Conservation (phyloP, 2,888 invertebrate genomes). For the Ischnura elegans region DNA sequence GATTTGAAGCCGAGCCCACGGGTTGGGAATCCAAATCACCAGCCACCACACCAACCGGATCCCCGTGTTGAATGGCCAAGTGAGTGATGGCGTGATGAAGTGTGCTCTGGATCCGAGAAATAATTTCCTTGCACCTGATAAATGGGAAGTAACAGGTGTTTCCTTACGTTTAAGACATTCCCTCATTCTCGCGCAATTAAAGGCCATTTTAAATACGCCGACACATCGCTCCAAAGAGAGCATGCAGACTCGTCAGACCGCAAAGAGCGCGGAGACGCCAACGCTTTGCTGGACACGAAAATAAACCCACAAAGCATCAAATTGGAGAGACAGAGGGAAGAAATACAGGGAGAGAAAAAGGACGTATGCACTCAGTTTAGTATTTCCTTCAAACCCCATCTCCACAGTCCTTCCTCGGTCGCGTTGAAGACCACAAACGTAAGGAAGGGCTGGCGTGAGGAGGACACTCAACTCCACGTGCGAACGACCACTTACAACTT, state of each 20-base stretch:
- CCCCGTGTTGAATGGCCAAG: too few relatives aligned
- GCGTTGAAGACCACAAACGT: neutral
- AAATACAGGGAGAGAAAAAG: too few relatives aligned
- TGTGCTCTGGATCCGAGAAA: too few relatives aligned
- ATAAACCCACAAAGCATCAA: constrained; percentile 52
- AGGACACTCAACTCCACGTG: neutral
- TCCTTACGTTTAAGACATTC: neutral
- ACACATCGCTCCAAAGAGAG: constrained; percentile 22
- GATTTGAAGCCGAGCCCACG: too few relatives aligned
- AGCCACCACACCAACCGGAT: too few relatives aligned
- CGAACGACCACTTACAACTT: neutral
- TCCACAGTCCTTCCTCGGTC: neutral
- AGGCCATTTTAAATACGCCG: constrained; percentile 59
- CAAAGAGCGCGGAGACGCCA: neutral
- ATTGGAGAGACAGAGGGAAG: constrained; percentile 9
- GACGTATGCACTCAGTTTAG: constrained; percentile 51
- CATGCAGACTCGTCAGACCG: constrained; percentile 37
- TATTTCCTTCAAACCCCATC: neutral
- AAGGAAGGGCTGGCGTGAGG: neutral
- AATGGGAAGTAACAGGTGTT: constrained; percentile 11
- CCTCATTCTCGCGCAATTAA: constrained; percentile 45
- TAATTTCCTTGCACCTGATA: neutral
- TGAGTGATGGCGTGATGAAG: too few relatives aligned
- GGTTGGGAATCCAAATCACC: too few relatives aligned
- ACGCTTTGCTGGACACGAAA: neutral